Base-by-base conservation (phyloP, 2,797 vertebrate species). In the Chiroxiphia lanceolata region DNA sequence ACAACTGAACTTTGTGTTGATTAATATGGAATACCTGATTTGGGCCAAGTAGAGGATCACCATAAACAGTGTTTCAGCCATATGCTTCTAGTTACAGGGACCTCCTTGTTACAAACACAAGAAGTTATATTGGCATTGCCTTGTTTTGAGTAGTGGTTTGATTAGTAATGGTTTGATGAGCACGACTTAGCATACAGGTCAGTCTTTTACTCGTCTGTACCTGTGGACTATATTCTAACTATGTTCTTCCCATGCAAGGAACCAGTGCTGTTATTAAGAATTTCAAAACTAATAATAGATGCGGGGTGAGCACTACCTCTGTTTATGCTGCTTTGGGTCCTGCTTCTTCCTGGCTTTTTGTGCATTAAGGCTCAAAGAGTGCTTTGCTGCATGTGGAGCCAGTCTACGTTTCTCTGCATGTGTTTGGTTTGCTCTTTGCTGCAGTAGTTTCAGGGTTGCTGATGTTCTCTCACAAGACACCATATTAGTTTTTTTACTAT, bases 11-110 rank as follows among this genome's bases (percentile, higher is more conserved):
- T 86, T 76, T 65, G 22, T 81, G 53, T 95, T 89, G 67, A 78
- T 89, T 89, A 83, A 86, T 38, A 22, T 83, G 59, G 83, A 94
- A 33, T 94, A 90, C 10, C 48, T 81, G 40, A 78, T 79, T 81
- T 81, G 45, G 11, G 20, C 40, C 23, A 87, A 79, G 36, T 16
- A 56, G 45, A 64, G 40, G 76, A 70, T 76, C 17, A 8, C 48
- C 26, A 27, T 89, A 70, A 95, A 50, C 51, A 47, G 31, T 75
- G 19, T 27, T 13, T 79, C 45, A 56, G 40, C 68, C 36, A 44
- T 67, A 54, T 71, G 59, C n/a, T 68, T 86, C 38, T 61, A 19
- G 33, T 87, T 85, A 72, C 11, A 42, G 22, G 40, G 26, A 15
- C 33, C 13, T 83, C 44, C 56, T 56, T 51, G 27, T 90, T 74